These are phyloP conservation scores for Hemibagrus wyckioides DNA, from an alignment of 2,113 vertebrate species.

Conservation along the genomic window DNA sequence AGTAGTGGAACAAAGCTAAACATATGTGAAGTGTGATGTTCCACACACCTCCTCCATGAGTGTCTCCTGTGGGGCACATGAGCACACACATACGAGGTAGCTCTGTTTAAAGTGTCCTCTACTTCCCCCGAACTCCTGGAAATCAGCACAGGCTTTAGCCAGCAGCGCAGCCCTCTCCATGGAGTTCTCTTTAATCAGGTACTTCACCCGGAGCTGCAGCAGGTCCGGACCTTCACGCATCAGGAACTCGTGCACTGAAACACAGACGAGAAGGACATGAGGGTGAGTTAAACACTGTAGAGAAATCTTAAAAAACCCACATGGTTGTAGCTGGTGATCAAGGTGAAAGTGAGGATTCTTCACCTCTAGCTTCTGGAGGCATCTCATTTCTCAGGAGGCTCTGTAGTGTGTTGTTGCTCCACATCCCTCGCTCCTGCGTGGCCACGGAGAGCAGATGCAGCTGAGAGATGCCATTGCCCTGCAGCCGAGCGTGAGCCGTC, in stretches of 20 bases:
- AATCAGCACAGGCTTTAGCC: constrained; percentile 87
- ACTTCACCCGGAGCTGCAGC: constrained; percentile 91
- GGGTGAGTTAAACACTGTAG: no score
- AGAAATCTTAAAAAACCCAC: not conserved
- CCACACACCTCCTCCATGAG: constrained; percentile 89
- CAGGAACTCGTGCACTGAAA: constrained; percentile 85
- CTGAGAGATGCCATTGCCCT: constrained; percentile 83
- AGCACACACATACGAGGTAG: constrained; percentile 91
- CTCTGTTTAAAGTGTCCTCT: constrained; percentile 90
- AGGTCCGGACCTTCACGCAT: constrained; percentile 84
- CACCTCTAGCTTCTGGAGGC: constrained; percentile 80
- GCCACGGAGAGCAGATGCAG: constrained; percentile 80
- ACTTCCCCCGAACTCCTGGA: constrained; percentile 80
- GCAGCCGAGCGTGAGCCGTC: constrained; percentile 82
- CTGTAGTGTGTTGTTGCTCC: constrained; percentile 82
- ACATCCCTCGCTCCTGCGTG: constrained; percentile 82
- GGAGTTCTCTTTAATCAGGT: constrained; percentile 88
- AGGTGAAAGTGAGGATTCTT: not conserved
- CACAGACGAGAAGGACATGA: not conserved
- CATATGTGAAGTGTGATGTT: no score
- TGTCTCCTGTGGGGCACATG: constrained; percentile 82
- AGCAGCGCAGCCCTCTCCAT: constrained; percentile 82
- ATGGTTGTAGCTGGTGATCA: no score
- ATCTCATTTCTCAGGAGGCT: constrained; percentile 80
- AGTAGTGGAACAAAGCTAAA: no score